phyloP scores from a whole-genome alignment of 2,797 vertebrate genomes.

The Anguilla anguilla region DNA sequence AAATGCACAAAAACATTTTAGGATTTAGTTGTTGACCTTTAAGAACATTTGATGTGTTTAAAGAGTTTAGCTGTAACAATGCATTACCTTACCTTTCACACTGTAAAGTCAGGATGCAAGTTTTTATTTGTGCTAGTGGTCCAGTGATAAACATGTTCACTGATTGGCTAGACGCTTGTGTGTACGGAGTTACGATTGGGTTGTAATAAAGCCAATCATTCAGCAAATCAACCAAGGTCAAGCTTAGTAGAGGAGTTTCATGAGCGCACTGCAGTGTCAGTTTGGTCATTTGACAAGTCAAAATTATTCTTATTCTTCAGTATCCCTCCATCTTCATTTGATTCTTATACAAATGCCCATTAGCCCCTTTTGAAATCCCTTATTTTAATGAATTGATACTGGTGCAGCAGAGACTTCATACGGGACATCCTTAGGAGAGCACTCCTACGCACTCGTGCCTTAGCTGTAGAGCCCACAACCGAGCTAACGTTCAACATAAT shows the following conservation, averaged over 20 bases:
- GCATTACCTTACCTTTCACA: neutral
- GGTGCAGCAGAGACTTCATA: no score
- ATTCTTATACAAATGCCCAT: no score
- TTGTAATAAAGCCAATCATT: neutral
- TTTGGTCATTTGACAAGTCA: neutral
- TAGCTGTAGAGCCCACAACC: no score
- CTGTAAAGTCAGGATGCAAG: neutral
- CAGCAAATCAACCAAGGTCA: neutral
- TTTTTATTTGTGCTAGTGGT: neutral
- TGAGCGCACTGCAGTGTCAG: neutral
- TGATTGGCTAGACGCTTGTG: neutral
- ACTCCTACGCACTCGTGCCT: no score
- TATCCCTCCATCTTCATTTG: no score
- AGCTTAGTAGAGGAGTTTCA: constrained; percentile 18
- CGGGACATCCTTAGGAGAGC: no score
- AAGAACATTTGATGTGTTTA: neutral
- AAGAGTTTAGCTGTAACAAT: neutral
- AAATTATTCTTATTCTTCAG: neutral
- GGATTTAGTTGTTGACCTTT: neutral
- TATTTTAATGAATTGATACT: no score
- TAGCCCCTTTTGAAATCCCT: no score
- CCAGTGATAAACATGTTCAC: neutral
- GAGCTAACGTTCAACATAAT: no score
- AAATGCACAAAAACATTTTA: neutral
- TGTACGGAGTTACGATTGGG: neutral